Percentiles rank a stretch among this genome's conserved stretches.
Evolutionary conservation across 2,113 vertebrate species (phyloP).

Genomic region (Haplochromis burtoni): DNA sequence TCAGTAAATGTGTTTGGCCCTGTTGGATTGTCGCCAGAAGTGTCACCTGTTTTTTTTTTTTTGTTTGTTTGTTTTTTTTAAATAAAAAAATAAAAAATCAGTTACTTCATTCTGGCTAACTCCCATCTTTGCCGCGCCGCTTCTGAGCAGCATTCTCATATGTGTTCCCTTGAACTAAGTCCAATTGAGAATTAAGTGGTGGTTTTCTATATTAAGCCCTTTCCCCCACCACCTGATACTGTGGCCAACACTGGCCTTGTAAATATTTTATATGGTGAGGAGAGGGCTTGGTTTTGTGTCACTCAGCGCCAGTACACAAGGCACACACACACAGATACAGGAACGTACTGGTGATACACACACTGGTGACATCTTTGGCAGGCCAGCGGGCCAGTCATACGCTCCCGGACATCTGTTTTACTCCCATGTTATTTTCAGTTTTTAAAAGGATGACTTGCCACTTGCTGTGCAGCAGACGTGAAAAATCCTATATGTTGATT

Average conservation of each 20-base stretch:
- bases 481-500: constrained; percentile 31
- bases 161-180: constrained; percentile 63
- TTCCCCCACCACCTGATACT: constrained; percentile 81
- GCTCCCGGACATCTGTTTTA: constrained; percentile 55
- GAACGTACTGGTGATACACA: constrained; percentile 41
- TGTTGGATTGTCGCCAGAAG: not conserved
- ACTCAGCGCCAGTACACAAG: constrained; percentile 30
- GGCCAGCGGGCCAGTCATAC: constrained; percentile 39
- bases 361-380: constrained; percentile 61
- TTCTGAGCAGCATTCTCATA: constrained; percentile 18
- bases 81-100: not conserved
- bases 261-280: constrained; percentile 78
- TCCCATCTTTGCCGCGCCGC: not conserved
- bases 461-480: constrained; percentile 39
- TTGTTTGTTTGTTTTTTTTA: too few relatives aligned
- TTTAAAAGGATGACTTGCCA: constrained; percentile 53
- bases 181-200: constrained; percentile 72
- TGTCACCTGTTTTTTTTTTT: not conserved
- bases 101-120: not conserved
- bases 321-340: constrained; percentile 27
- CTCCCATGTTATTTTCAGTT: constrained; percentile 48
- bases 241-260: constrained; percentile 78
- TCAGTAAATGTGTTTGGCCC: not conserved
- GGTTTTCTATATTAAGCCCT: constrained; percentile 85
- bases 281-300: constrained; percentile 60